Evolutionary conservation across 1,140 invertebrate species (phyloP), one percentile per base, ranked within the genome.

Genomic region (Harpegnathos saltator): DNA sequence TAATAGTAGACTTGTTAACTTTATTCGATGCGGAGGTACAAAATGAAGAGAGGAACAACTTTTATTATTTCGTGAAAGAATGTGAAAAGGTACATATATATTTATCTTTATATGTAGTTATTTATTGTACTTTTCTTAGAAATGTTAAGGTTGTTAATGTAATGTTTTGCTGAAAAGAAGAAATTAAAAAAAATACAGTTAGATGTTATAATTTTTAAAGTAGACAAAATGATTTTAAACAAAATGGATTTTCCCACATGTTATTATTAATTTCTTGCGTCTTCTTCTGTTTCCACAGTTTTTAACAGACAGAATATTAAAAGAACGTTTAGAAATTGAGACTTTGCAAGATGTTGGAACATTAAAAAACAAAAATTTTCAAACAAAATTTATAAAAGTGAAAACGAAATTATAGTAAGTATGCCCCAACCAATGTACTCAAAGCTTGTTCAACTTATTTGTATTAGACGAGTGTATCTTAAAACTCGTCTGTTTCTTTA

Each of bases 321-420:
- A 99, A 91, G 98, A 99, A 94, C 95, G 98, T 86, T 93, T 99
- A 86, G 98, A 99, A 94, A 97, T 98, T 91, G 98, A 99, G 84
- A 98, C 98, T 0, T 94, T 99, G 22, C 97, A 98, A 93, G 98
- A 98, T 95, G 96, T 97, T 66, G 97, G 98, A n/a, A 97, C 98
- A 61, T 95, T 99, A n/a, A 97, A 97, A 88, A 98, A 98, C 91
- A 97, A 97, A 92, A 97, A 97, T 89, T 99, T 99, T 94, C 97
- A 98, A 92, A 98, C 98, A 72, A 99, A 99, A 95, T 99, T 99
- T 94, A 99, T 99, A 89, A 99, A 99, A 96, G 97, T 99, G 19
- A 99, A 99, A 95, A 99, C 99, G 63, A 98, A 99, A 95, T 94
- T 99, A 88, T 99, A 99, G 98, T 99, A 96, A 96, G 98, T 98